Evolutionary conservation across 2,797 vertebrate species (phyloP).

Genomic region (Anolis apletophallus): DNA sequence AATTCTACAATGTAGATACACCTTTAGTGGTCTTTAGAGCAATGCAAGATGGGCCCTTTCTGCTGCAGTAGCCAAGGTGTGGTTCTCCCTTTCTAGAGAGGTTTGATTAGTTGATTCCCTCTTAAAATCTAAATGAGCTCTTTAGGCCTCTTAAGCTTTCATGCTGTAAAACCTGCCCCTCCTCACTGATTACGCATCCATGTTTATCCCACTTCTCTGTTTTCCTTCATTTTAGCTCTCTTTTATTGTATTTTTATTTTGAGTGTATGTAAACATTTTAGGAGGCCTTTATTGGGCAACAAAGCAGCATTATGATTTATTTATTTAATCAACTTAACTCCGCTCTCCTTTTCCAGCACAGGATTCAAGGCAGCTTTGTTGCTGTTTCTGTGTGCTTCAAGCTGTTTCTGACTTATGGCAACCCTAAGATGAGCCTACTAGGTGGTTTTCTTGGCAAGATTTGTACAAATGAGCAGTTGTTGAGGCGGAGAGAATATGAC

Average conservation of each 20-base stretch:
- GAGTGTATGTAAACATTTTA: not conserved
- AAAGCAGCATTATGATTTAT: not conserved
- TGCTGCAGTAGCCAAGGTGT: not conserved
- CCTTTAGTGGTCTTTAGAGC: not conserved
- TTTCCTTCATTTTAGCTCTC: not conserved
- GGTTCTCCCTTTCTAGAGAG: not conserved
- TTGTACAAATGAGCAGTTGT: too few species aligned
- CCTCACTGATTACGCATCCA: not conserved
- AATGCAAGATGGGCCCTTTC: not conserved
- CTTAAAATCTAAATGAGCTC: not conserved
- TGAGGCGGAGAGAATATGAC: too few species aligned
- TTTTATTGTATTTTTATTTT: not conserved
- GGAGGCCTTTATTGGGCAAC: not conserved
- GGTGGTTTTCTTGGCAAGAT: too few species aligned
- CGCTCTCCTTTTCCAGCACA: too few species aligned
- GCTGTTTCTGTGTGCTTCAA: too few species aligned
- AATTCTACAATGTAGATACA: too few species aligned
- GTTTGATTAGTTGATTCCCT: not conserved
- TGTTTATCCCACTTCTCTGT: too few species aligned
- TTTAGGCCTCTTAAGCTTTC: not conserved
- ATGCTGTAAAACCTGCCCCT: not conserved
- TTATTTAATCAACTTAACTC: too few species aligned
- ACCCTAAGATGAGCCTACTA: too few species aligned
- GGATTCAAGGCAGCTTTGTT: too few species aligned
- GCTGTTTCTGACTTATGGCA: too few species aligned